Evolutionary conservation across 2,888 invertebrate species (phyloP).

Genomic region (Diarsia dahlii): DNA sequence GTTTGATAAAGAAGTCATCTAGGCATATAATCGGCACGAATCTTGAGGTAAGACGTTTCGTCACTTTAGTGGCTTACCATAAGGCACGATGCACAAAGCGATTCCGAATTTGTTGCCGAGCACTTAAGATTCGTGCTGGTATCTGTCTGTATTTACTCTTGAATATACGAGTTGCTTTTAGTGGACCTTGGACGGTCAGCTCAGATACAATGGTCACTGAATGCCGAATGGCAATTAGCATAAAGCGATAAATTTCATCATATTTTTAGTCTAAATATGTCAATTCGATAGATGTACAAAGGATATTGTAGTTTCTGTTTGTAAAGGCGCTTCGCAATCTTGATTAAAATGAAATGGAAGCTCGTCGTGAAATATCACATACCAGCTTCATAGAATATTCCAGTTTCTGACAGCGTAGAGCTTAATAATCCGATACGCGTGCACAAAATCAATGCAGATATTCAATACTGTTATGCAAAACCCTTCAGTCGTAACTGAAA

Average conservation of each 20-base stretch:
- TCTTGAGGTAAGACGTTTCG: no score
- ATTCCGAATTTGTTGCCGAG: neutral
- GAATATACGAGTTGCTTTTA: neutral
- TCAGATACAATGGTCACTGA: neutral
- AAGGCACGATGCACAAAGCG: neutral
- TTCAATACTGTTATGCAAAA: conserved; percentile 33
- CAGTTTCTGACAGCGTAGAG: neutral
- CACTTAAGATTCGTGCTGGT: neutral
- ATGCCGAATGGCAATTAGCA: neutral
- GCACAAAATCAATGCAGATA: conserved; percentile 16
- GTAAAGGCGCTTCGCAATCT: neutral
- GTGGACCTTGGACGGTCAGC: neutral
- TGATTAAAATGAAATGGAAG: conserved; percentile 14
- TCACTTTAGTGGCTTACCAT: neutral
- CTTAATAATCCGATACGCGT: conserved; percentile 37
- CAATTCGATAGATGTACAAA: neutral
- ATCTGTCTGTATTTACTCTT: neutral
- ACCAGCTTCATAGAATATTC: neutral
- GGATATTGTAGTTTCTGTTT: neutral
- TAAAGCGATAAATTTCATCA: neutral
- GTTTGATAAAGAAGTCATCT: neutral
- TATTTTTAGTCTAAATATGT: neutral
- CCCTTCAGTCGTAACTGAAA: neutral
- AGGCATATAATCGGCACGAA: neutral
- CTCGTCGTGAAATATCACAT: conserved; percentile 5